Base-by-base conservation (phyloP, 2,888 invertebrate genomes). In the Torymus tubicola region DNA sequence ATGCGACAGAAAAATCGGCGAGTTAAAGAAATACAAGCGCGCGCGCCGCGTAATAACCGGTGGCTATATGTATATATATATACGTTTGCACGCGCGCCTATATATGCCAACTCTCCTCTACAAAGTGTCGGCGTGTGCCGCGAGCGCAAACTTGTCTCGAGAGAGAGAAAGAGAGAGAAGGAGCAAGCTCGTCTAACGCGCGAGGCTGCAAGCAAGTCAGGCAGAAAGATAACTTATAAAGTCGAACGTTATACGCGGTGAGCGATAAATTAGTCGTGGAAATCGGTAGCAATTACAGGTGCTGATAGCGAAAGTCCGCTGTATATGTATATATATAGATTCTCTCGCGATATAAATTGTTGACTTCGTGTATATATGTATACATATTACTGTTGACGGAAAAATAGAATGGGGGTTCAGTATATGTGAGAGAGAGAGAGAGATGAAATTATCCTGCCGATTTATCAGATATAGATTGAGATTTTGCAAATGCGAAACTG, bases 211-310 rank as follows among this genome's bases (percentile, higher is more conserved):
- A 13, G 42, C 42, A 57, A 50, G 50, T 8, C 31, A 31, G 31
- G 31, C 31, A 31, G 31, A 31, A 31, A 52, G 65, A 67, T n/a
- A 69, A 63, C 1, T 31, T n/a, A 31, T 31, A 13, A 12, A 18
- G 60, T 69, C 60, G 31, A 31, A 31, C 52, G 52, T 14, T 60
- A 31, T 11, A n/a, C 14, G 42, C 55, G 60, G 31, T 11, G 21
- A 50, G 67, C 76, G 52, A 81, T 77, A 73, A 77, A 81, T 81
- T 73, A 72, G 68, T 69, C 77, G 72, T 42, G 61, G 68, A 77
- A 81, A 81, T 81, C 73, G 53, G 81, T 69, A 68, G 77, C 71
- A 75, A 75, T 80, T 71, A 71, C 65, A 71, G 76, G 71, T 67
- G 67, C 53, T 50, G 77, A 81, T 69, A 69, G 69, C 21, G 81